phyloP scores from a whole-genome alignment of 2,113 vertebrate genomes.

The Sylvietta virens region DNA sequence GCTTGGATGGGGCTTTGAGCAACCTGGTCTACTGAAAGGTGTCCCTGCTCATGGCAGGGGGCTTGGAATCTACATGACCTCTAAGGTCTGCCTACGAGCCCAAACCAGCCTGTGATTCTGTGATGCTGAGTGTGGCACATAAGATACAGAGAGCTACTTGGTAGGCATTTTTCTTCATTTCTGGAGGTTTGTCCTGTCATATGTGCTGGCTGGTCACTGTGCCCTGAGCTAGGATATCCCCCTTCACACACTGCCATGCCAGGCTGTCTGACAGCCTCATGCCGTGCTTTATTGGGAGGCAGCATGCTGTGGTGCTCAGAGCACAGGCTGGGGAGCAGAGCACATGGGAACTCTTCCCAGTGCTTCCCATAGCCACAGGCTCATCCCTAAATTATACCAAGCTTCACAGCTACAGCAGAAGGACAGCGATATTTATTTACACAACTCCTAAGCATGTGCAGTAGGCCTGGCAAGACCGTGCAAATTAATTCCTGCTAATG shows the following conservation, averaged over 20 bases:
- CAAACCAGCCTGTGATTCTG: background rate
- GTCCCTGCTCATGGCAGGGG: background rate
- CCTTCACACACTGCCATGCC: background rate
- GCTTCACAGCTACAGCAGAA: background rate
- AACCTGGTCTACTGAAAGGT: background rate
- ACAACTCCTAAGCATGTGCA: background rate
- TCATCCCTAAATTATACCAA: background rate
- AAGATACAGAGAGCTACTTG: background rate
- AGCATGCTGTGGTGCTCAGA: background rate
- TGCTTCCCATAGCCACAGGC: background rate
- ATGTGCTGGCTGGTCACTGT: background rate
- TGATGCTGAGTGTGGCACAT: background rate
- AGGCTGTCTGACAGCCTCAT: background rate
- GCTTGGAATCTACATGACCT: background rate
- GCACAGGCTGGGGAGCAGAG: background rate
- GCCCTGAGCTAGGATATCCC: background rate
- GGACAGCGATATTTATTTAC: background rate
- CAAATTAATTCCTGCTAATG: constrained; percentile 29
- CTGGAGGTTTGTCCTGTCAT: background rate
- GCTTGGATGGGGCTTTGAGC: background rate
- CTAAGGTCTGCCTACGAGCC: background rate
- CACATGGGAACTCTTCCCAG: background rate
- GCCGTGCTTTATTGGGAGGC: background rate
- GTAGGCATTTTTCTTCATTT: background rate
- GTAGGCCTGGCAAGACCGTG: background rate